Conservation (phyloP, 2,888 invertebrate genomes). For the Amiota mariae region DNA sequence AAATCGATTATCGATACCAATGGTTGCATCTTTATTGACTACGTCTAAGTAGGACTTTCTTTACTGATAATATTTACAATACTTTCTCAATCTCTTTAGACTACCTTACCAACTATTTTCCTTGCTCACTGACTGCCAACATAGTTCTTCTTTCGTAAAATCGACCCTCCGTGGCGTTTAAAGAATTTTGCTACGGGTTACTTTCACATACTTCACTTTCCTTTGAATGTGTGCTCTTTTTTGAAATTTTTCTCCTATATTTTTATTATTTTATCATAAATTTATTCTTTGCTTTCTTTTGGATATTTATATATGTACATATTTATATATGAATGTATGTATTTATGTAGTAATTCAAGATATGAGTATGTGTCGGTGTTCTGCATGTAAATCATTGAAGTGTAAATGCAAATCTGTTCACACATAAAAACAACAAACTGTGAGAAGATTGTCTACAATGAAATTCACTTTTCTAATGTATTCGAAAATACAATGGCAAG, state of each 20-base stretch:
- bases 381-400: slow-evolving; percentile 46
- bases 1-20: too few relatives aligned
- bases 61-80: too few relatives aligned
- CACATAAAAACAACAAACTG: slow-evolving; percentile 43
- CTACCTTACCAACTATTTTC: too few relatives aligned
- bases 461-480: slow-evolving; percentile 19
- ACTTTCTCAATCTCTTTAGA: too few relatives aligned
- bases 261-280: slow-evolving; percentile 2
- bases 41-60: too few relatives aligned
- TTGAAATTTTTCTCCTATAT: neutral
- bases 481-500: neutral
- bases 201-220: too few relatives aligned
- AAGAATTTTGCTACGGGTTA: too few relatives aligned
- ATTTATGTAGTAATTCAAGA: neutral
- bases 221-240: neutral
- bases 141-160: too few relatives aligned
- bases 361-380: slow-evolving; percentile 10
- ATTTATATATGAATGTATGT: neutral
- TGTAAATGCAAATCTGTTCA: slow-evolving; percentile 58
- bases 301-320: neutral
- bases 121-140: too few relatives aligned
- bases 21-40: too few relatives aligned
- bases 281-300: slow-evolving; percentile 3
- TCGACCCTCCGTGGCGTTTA: too few relatives aligned
- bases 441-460: neutral